Evolutionary conservation across 2,797 vertebrate species (phyloP).

Genomic region (Diglossa cyanea): DNA sequence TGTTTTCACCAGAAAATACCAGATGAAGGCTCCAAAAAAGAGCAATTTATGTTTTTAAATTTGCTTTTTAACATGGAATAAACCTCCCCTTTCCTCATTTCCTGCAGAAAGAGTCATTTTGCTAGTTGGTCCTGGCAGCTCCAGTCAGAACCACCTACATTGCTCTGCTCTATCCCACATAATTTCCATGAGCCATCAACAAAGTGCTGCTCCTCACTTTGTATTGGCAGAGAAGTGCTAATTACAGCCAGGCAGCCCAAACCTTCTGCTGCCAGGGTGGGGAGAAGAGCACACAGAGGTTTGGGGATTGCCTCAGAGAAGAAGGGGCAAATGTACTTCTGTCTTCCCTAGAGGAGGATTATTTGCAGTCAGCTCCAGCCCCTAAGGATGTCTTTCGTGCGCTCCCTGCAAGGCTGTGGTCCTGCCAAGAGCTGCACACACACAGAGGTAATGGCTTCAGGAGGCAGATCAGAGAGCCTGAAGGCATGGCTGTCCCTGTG

Average conservation of each 20-base stretch:
- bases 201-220: slow-evolving; percentile 11
- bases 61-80: not conserved
- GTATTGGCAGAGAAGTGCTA: not conserved
- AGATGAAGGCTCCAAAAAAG: not conserved
- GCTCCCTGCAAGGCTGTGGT: not conserved
- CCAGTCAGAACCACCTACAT: slow-evolving; percentile 8
- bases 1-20: not conserved
- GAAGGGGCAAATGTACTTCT: not conserved
- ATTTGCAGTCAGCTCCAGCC: not conserved
- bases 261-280: rapidly evolving
- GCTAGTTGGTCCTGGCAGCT: slow-evolving; percentile 18
- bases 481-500: not conserved
- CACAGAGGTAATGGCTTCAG: not conserved
- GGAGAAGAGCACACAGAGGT: not conserved
- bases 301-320: not conserved
- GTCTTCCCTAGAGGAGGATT: not conserved
- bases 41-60: not conserved
- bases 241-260: not conserved
- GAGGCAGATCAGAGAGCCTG: not conserved
- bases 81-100: not conserved
- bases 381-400: not conserved
- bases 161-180: not conserved
- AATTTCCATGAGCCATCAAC: slow-evolving; percentile 9
- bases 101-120: not conserved
- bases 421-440: not conserved